Percentiles rank a stretch among this genome's conserved stretches.
Conservation (phyloP, 2,797 vertebrate species). For the Hozukius guyotensis region DNA sequence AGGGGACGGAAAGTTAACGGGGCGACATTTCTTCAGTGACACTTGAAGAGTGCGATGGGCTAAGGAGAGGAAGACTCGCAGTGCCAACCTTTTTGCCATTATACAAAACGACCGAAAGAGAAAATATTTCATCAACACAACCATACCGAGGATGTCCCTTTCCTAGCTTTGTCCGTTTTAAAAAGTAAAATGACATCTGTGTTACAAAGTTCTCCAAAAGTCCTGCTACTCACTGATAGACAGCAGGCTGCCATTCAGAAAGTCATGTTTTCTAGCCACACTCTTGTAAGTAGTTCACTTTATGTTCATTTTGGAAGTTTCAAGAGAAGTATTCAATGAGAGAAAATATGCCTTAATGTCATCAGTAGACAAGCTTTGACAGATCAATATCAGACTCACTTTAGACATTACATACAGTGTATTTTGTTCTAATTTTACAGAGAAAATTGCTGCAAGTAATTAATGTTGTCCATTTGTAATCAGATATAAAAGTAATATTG, state of each 20-base stretch:
- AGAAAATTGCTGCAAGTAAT: not conserved
- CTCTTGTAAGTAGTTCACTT: conserved; percentile 58
- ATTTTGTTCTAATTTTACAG: conserved; percentile 10
- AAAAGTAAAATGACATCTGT: conserved; percentile 43
- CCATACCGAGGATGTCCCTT: conserved; percentile 49
- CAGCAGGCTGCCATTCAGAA: conserved; percentile 26
- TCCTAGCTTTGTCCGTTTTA: conserved; percentile 52
- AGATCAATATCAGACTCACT: conserved; percentile 42
- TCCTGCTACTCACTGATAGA: conserved; percentile 28
- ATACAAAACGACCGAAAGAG: conserved; percentile 56
- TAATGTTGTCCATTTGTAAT: conserved; percentile 14
- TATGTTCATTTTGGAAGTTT: conserved; percentile 45
- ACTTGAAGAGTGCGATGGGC: conserved; percentile 69
- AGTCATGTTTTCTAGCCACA: conserved; percentile 30
- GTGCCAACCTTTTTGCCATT: conserved; percentile 54
- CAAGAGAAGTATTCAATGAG: conserved; percentile 27
- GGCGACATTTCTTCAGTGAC: conserved; percentile 73
- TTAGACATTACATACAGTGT: conserved; percentile 18
- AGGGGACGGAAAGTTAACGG: conserved; percentile 45
- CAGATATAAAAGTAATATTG: conserved; percentile 18
- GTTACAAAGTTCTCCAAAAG: conserved; percentile 39
- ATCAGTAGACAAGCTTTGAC: conserved; percentile 55
- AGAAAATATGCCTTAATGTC: conserved; percentile 76
- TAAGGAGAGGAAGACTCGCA: conserved; percentile 71
- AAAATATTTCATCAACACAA: conserved; percentile 59